phyloP scores from a whole-genome alignment of 2,888 invertebrate species.

The Torymus aiolomorphi region DNA sequence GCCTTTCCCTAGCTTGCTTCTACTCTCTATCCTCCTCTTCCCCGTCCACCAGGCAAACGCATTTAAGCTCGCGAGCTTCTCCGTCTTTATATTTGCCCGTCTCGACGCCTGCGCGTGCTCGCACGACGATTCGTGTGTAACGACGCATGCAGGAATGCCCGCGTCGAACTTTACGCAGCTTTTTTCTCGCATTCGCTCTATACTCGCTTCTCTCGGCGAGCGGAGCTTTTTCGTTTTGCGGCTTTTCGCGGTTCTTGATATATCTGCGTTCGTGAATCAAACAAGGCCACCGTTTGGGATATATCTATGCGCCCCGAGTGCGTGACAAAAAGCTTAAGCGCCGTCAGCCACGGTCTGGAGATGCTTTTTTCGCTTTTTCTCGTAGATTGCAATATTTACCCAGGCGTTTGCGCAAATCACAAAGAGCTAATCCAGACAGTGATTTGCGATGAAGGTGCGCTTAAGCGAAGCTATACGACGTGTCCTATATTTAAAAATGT shows the following conservation, averaged over 20 bases:
- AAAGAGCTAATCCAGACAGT: slow-evolving; percentile 40
- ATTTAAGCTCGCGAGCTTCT: slow-evolving; percentile 59
- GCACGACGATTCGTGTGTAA: slow-evolving; percentile 64
- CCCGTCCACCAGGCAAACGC: slow-evolving; percentile 53
- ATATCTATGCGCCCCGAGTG: slow-evolving; percentile 10
- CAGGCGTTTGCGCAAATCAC: slow-evolving; percentile 44
- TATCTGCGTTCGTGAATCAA: slow-evolving; percentile 52
- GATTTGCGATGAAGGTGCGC: slow-evolving; percentile 45
- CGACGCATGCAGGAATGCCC: slow-evolving; percentile 61
- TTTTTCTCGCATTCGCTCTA: neutral
- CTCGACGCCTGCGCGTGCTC: slow-evolving; percentile 55
- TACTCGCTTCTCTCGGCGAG: too few relatives aligned
- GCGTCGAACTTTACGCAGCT: neutral
- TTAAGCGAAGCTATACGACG: slow-evolving; percentile 22
- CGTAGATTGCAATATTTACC: slow-evolving; percentile 13
- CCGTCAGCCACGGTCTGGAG: too few relatives aligned
- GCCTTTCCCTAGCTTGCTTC: slow-evolving; percentile 62
- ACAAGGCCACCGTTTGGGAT: slow-evolving; percentile 14
- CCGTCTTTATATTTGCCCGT: slow-evolving; percentile 46
- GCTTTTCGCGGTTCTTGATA: slow-evolving; percentile 45
- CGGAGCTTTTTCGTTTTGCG: too few relatives aligned
- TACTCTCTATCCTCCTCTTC: slow-evolving; percentile 40
- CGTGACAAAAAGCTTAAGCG: slow-evolving; percentile 29
- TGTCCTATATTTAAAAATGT: slow-evolving; percentile 52
- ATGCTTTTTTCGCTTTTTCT: neutral